Evolutionary conservation across 2,797 vertebrate species (phyloP), one percentile per base, ranked within the genome.

Genomic region (Aeoliscus strigatus): DNA sequence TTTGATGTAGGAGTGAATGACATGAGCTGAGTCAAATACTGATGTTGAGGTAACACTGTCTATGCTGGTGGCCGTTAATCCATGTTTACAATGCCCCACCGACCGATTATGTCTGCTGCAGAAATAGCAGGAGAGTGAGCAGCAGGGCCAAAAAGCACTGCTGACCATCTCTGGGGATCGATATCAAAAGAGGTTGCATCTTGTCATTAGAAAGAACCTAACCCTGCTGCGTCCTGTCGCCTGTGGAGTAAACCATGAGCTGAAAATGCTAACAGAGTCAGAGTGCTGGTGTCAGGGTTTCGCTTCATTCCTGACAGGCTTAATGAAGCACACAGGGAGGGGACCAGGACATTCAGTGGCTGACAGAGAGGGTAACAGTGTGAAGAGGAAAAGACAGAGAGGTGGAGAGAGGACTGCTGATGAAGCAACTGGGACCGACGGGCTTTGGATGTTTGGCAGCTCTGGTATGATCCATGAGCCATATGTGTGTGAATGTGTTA

Each of bases 271-370:
- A 66, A 72, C 44, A 52, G 46, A 58, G 73, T 68, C 9, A 63
- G 60, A 73, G 61, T 75, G 71, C 77, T 80, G 61, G 59, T 26
- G 67, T 79, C 67, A 73, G 75, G 70, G 31, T 73, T 80, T 77
- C 52, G 44, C 66, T 76, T 75, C 63, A 60, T 66, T 46, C 56
- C 72, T 67, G 74, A 74, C 75, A 55, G 63, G 74, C 69, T 75
- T 79, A 79, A 78, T 62, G 70, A 81, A 73, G 65, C 72, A 28
- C 63, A 60, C 39, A 54, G 68, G 56, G 62, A 70, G 70, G 53
- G 44, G 55, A 59, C 8, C 9, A 54, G 68, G 70, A 46, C 66
- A 63, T 63, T 71, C 55, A 51, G 38, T 31, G 56, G 59, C 52
- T 81, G 71, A 76, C 73, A 51, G 66, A 60, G 68, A 44, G 48